Evolutionary conservation across 2,888 invertebrate genomes (phyloP).

Genomic region (Anticlea derivata): DNA sequence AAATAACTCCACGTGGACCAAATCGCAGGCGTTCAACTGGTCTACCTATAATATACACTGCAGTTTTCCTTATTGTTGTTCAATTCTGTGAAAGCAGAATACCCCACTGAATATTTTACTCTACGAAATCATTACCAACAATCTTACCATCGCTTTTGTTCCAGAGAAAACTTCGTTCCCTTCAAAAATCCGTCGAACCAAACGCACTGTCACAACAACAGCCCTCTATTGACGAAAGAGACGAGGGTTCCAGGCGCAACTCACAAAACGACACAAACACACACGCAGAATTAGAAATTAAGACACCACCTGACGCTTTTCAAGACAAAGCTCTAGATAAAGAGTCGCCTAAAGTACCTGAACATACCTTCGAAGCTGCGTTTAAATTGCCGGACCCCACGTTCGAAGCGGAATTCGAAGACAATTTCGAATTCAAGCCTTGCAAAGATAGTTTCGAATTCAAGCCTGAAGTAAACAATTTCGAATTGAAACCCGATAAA

Average conservation of each 20-base stretch:
- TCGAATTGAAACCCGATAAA: slow-evolving; percentile 52
- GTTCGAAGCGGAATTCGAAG: slow-evolving; percentile 53
- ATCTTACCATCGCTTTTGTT: slow-evolving; percentile 4
- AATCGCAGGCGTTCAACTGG: too few relatives aligned
- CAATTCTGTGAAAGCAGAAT: too few relatives aligned
- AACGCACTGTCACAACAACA: slow-evolving; percentile 64
- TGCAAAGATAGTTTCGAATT: slow-evolving; percentile 37
- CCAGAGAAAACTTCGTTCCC: slow-evolving; percentile 87
- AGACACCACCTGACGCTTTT: slow-evolving; percentile 46
- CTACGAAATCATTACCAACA: too few relatives aligned
- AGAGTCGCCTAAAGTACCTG: slow-evolving; percentile 49
- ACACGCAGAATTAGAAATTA: slow-evolving; percentile 44
- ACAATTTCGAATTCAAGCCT: slow-evolving; percentile 62
- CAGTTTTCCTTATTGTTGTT: too few relatives aligned
- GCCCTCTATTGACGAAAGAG: slow-evolving; percentile 69
- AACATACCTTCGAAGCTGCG: slow-evolving; percentile 42
- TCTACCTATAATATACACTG: too few relatives aligned
- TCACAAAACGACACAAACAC: slow-evolving; percentile 40
- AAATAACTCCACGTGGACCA: too few relatives aligned
- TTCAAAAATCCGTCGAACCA: slow-evolving; percentile 82
- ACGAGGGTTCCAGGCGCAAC: slow-evolving; percentile 47
- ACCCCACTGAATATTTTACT: too few relatives aligned
- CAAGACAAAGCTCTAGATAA: slow-evolving; percentile 46
- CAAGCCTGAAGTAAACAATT: slow-evolving; percentile 46
- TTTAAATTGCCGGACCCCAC: slow-evolving; percentile 47